A percentile compares a stretch with the other conserved stretches of the same genome.
These are phyloP conservation scores for Lutra lutra DNA, from an alignment of 2,797 vertebrate genomes.

Conservation along the genomic window DNA sequence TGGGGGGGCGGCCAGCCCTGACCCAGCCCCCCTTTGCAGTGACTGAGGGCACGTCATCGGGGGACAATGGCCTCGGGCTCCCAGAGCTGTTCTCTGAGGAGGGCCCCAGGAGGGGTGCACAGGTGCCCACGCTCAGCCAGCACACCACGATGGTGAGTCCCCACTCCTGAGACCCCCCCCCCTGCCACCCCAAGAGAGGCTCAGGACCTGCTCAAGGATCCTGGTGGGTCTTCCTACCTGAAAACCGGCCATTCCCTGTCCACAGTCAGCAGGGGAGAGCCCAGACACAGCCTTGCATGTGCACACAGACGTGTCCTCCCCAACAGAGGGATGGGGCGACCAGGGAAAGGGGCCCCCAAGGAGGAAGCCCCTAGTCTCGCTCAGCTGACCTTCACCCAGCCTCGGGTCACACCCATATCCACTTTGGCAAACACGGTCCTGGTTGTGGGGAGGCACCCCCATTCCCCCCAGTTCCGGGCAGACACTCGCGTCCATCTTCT, in stretches of 20 bases:
- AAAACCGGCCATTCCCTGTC: neutral
- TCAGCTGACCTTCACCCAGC: neutral
- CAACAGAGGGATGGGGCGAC: neutral
- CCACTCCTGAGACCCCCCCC: neutral
- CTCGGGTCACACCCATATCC: rapidly evolving
- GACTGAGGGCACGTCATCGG: neutral
- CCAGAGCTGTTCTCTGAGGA: neutral
- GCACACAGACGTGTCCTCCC: neutral
- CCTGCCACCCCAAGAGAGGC: neutral
- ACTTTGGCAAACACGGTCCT: neutral
- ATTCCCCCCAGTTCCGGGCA: neutral
- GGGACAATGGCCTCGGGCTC: neutral
- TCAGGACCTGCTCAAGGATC: neutral
- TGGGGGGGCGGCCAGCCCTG: neutral
- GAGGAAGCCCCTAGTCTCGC: neutral
- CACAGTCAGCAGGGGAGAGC: neutral
- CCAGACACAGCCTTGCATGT: neutral
- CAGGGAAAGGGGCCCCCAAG: too few species aligned
- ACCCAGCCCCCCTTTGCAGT: neutral
- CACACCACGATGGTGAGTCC: neutral
- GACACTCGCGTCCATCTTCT: neutral
- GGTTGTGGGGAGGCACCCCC: neutral
- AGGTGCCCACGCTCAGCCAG: neutral
- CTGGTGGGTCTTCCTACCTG: neutral
- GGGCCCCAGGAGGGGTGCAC: neutral